Evolutionary conservation across 2,888 invertebrate species (phyloP).

Genomic region (Drepana falcataria): DNA sequence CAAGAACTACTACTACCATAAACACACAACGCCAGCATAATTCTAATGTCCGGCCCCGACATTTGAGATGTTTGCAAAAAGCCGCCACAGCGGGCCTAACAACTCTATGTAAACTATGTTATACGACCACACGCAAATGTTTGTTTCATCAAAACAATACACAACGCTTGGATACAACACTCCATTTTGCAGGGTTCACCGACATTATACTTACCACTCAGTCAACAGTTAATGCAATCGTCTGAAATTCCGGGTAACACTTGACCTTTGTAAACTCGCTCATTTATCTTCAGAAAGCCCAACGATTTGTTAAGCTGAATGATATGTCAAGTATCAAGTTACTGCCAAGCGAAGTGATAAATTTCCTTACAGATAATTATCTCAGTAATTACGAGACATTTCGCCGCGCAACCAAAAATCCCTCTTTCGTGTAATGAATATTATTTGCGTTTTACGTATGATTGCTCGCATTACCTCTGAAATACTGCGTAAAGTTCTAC

Average conservation of each 20-base stretch:
- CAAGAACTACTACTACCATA: conserved; percentile 4
- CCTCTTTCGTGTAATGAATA: background rate
- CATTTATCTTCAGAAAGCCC: conserved; percentile 41
- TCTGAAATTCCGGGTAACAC: background rate
- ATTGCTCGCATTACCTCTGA: background rate
- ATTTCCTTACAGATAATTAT: conserved; percentile 22
- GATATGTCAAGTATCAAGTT: conserved; percentile 30
- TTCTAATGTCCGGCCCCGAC: too few species aligned
- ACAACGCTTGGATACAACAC: conserved; percentile 29
- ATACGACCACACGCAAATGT: conserved; percentile 32
- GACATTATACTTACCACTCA: conserved; percentile 9
- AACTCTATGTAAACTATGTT: background rate
- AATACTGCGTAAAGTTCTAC: background rate
- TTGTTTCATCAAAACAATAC: conserved; percentile 30
- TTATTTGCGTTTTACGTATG: background rate
- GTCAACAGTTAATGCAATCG: conserved; percentile 4
- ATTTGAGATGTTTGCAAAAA: background rate
- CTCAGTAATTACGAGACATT: conserved; percentile 12
- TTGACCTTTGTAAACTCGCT: conserved; percentile 32
- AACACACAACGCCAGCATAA: conserved; percentile 14
- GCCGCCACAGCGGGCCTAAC: background rate
- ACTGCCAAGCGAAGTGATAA: conserved; percentile 15
- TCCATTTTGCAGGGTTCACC: conserved; percentile 21
- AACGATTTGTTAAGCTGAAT: conserved; percentile 22
- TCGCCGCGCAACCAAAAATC: background rate